phyloP scores from a whole-genome alignment of 2,797 vertebrate species.

The Enteromius treurensis region DNA sequence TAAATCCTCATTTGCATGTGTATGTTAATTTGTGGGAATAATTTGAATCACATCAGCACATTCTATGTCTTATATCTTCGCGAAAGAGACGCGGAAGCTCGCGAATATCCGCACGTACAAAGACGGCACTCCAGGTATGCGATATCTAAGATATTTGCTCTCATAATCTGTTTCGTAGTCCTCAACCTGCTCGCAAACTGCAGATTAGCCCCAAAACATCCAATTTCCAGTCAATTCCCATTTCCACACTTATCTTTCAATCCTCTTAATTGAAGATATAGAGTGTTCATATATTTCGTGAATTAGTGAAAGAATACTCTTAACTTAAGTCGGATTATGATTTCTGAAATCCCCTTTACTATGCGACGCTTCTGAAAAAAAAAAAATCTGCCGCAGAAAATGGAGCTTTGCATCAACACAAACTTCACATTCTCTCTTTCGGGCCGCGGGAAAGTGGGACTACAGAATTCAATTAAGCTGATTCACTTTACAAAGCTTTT shows the following conservation, averaged over 20 bases:
- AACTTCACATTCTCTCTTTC: constrained; percentile 34
- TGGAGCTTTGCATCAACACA: constrained; percentile 51
- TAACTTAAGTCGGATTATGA: constrained; percentile 70
- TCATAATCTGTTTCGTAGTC: constrained; percentile 70
- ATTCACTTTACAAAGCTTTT: constrained; percentile 67
- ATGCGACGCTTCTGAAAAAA: constrained; percentile 38
- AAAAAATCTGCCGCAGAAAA: constrained; percentile 48
- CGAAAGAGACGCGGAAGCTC: background rate
- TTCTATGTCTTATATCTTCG: constrained; percentile 40
- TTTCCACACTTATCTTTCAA: constrained; percentile 71
- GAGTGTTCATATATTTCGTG: constrained; percentile 68
- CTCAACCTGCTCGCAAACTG: constrained; percentile 64
- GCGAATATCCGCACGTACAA: constrained; percentile 42
- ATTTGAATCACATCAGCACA: constrained; percentile 71
- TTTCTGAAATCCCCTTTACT: constrained; percentile 63
- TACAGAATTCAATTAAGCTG: constrained; percentile 73
- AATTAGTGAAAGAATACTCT: constrained; percentile 67
- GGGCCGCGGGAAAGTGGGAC: constrained; percentile 58
- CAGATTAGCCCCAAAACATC: constrained; percentile 70
- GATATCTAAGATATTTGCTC: constrained; percentile 60
- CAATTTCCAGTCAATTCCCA: constrained; percentile 66
- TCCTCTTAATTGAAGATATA: constrained; percentile 72
- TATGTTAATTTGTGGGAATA: constrained; percentile 77
- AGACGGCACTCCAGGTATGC: constrained; percentile 49
- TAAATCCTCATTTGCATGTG: constrained; percentile 78